A percentile compares a stretch with the other conserved stretches of the same genome.
Conservation (phyloP, 1,140 invertebrate species). For the Dreissena polymorpha region DNA sequence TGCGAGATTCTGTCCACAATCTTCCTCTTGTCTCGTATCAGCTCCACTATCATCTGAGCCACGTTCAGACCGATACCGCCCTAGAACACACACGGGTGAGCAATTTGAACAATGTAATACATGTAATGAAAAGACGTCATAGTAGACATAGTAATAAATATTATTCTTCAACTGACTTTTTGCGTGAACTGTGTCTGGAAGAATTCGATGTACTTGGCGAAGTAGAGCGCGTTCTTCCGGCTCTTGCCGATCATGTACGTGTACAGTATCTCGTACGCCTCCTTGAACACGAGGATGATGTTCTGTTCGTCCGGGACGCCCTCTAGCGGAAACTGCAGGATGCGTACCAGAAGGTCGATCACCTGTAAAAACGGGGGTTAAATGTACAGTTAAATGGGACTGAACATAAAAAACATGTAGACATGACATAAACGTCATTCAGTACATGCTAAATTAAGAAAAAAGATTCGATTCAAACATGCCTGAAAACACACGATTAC, state of each 20-base stretch:
- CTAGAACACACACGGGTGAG: too few species aligned
- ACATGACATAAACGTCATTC: not conserved
- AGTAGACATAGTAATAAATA: too few species aligned
- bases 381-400: not conserved
- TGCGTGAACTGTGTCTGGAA: constrained; percentile 79
- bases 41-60: constrained; percentile 79
- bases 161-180: constrained; percentile 63
- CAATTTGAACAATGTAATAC: too few species aligned
- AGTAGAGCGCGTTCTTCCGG: constrained; percentile 79
- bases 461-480: too few species aligned
- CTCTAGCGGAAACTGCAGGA: constrained; percentile 74
- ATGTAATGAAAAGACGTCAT: too few species aligned
- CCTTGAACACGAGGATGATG: constrained; percentile 76
- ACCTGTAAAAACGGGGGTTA: constrained; percentile 73
- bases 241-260: constrained; percentile 80
- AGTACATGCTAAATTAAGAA: too few species aligned
- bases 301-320: constrained; percentile 75
- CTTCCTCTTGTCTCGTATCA: constrained; percentile 78
- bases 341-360: constrained; percentile 77
- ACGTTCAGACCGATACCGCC: constrained; percentile 78
- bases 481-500: too few species aligned
- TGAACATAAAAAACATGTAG: not conserved
- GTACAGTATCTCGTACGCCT: constrained; percentile 78
- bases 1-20: constrained; percentile 79
- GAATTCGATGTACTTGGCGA: constrained; percentile 80